Evolutionary conservation across 2,113 vertebrate genomes (phyloP), one percentile per base, ranked within the genome.

Genomic region (Cyprinus carpio): DNA sequence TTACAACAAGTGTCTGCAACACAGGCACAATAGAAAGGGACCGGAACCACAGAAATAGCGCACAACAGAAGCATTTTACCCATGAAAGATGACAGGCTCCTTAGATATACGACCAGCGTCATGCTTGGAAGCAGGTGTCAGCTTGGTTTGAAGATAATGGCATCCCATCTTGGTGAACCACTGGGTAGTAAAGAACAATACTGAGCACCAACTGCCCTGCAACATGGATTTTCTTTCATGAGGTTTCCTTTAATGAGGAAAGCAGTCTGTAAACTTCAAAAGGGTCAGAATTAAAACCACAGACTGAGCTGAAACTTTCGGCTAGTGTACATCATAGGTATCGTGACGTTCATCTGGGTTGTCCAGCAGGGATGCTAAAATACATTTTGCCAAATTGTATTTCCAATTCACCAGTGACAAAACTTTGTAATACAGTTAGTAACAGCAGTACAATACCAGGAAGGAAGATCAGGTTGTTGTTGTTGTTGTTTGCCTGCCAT

Each of bases 1-100:
- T 89, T 60, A 85, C 80, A 87, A 88, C 88, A 89, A 91, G 88
- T 49, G 25, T 82, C 85, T 85, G 81, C 54, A 46, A 81, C 83
- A 80, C 60, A 29, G 40, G 16, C 27, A 1, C 64, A 29, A 13
- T 81, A 18, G 37, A 16, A 65, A 65, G 58, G 13, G 37, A 46
- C n/a, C 2, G 43, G 37, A 34, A 25, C 11, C n/a, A 4, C 0
- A 1, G 65, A 75, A 76, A 84, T 25, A 64, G 25, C 58, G 54
- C 81, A 40, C 40, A 84, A 13, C 46, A 49, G 49, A 56, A 86
- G 62, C 27, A 10, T 43, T 23, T 12, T 27, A 49, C 40, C 80
- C 54, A 23, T 40, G 37, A 81, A 80, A 81, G 34, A 81, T 46
- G 58, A 81, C 37, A 81, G 37, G 62, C 9, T 64, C 56, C 6